phyloP scores from a whole-genome alignment of 2,113 vertebrate genomes.

The Xerus inauris region DNA sequence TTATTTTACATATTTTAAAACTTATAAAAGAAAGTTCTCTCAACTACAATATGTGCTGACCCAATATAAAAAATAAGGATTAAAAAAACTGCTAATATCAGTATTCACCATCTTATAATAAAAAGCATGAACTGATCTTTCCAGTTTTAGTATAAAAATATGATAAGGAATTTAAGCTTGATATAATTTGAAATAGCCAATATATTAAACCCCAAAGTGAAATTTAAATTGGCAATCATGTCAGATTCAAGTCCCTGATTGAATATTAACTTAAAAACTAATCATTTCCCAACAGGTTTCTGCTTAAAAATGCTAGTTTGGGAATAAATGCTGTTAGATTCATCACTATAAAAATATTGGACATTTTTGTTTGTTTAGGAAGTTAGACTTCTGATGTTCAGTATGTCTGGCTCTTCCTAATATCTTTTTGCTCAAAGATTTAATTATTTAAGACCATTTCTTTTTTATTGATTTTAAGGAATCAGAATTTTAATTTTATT shows the following conservation, averaged over 20 bases:
- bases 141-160: constrained; percentile 71
- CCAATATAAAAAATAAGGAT: constrained; percentile 34
- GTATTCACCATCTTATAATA: constrained; percentile 62
- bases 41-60: neutral
- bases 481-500: constrained; percentile 26
- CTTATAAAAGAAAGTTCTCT: neutral
- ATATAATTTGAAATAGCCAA: constrained; percentile 67
- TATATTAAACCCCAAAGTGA: constrained; percentile 71
- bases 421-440: neutral
- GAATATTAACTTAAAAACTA: constrained; percentile 76
- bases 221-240: constrained; percentile 69
- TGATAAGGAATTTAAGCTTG: constrained; percentile 65
- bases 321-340: constrained; percentile 14
- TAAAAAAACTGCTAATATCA: constrained; percentile 38
- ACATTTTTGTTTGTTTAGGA: constrained; percentile 27
- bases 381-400: neutral
- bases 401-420: neutral
- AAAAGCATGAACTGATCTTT: constrained; percentile 60
- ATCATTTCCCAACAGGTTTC: constrained; percentile 61
- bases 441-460: constrained; percentile 17
- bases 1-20: neutral
- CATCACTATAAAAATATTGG: neutral
- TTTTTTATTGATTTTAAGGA: neutral
- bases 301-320: constrained; percentile 65
- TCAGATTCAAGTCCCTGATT: constrained; percentile 70